These are phyloP conservation scores for Ceratina japonica DNA, from an alignment of 1,140 invertebrate genomes.

Conservation along the genomic window DNA sequence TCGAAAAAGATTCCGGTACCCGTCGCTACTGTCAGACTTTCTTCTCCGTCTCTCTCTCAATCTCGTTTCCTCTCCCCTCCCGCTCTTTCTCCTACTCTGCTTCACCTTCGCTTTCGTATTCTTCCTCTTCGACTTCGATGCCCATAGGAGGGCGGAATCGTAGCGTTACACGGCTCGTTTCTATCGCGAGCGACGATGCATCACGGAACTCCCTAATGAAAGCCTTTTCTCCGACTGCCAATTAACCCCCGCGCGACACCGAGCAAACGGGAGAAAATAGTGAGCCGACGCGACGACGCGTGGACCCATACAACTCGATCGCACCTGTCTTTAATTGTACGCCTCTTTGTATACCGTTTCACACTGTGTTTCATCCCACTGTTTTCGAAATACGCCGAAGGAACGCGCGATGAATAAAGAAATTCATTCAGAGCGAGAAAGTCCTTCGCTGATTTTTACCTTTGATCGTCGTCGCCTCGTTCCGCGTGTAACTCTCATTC, in stretches of 20 bases:
- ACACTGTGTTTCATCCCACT: too few relatives aligned
- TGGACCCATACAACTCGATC: conserved; percentile 10
- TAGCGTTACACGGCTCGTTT: conserved; percentile 36
- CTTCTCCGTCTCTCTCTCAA: conserved; percentile 13
- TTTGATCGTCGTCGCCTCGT: neutral
- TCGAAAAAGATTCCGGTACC: too few relatives aligned
- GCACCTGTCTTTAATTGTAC: conserved; percentile 23
- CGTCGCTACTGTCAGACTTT: neutral
- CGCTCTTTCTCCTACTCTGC: neutral
- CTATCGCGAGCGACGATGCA: conserved; percentile 38
- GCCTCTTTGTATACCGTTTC: neutral
- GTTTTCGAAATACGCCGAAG: too few relatives aligned
- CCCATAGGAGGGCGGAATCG: conserved; percentile 15
- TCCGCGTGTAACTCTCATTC: neutral
- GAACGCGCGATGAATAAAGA: neutral
- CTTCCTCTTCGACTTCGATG: conserved; percentile 24
- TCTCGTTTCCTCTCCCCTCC: neutral
- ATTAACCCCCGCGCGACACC: conserved; percentile 59
- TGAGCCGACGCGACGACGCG: conserved; percentile 2
- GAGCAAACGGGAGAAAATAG: conserved; percentile 1
- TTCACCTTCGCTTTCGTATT: neutral
- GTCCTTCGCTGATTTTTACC: too few relatives aligned
- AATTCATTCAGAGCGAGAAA: neutral
- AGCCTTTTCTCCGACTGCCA: conserved; percentile 51
- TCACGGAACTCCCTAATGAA: conserved; percentile 56